phyloP scores from a whole-genome alignment of 2,113 vertebrate genomes.

The Plecotus auritus region DNA sequence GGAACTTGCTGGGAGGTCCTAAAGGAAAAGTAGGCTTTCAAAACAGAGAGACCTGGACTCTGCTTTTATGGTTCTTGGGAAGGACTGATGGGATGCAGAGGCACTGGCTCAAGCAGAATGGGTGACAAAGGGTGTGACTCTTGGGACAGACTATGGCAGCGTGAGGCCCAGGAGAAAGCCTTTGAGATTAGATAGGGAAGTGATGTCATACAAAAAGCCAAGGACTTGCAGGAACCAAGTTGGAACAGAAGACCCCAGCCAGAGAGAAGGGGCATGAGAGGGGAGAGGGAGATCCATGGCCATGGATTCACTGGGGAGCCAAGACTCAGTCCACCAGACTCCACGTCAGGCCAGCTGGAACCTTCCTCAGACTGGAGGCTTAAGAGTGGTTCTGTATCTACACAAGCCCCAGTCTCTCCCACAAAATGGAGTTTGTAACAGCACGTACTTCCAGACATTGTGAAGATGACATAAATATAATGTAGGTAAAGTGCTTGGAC shows the following conservation, averaged over 20 bases:
- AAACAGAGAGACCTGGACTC: slow-evolving; percentile 25
- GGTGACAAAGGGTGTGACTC: background rate
- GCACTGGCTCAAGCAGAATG: background rate
- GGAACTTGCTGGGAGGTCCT: slow-evolving; percentile 45
- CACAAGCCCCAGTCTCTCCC: background rate
- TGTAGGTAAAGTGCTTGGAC: background rate
- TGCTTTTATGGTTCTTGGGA: slow-evolving; percentile 6
- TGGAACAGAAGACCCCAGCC: background rate
- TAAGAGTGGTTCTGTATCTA: background rate
- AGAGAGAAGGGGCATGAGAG: background rate
- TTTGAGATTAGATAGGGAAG: background rate
- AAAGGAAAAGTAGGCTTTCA: background rate
- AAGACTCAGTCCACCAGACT: background rate
- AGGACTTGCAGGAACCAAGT: background rate
- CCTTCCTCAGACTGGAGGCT: background rate
- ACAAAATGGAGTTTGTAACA: background rate
- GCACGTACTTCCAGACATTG: background rate
- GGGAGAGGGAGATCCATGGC: background rate
- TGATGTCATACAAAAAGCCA: background rate
- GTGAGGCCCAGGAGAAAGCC: background rate
- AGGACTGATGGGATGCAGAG: background rate
- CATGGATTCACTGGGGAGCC: background rate
- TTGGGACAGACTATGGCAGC: background rate
- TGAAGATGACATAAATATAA: background rate
- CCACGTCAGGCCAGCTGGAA: background rate